Evolutionary conservation across 2,113 vertebrate genomes (phyloP).

Genomic region (Clarias magur): DNA sequence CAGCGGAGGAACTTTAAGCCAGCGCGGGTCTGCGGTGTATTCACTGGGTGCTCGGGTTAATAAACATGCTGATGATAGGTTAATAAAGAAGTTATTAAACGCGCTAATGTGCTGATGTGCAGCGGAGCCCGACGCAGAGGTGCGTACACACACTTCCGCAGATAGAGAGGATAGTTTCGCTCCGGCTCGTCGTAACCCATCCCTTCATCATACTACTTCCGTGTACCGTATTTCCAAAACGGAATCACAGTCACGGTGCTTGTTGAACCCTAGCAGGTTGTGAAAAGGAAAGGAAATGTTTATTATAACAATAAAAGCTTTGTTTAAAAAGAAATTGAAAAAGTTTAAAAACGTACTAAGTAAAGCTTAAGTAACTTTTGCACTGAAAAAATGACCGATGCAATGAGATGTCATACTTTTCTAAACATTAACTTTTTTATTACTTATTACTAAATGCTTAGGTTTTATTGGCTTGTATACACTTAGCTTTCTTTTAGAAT

Average conservation of each 20-base stretch:
- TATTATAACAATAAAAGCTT: neutral
- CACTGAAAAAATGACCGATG: too few relatives aligned
- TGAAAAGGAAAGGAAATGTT: neutral
- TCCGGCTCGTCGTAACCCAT: neutral
- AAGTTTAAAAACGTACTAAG: too few relatives aligned
- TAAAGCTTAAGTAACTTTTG: too few relatives aligned
- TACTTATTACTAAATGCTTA: too few relatives aligned
- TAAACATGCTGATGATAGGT: slow-evolving; percentile 18
- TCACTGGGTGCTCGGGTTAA: slow-evolving; percentile 21
- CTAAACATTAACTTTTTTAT: too few relatives aligned
- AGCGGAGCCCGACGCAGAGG: slow-evolving; percentile 12
- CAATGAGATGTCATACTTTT: too few relatives aligned
- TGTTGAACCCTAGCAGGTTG: neutral
- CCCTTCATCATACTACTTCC: neutral
- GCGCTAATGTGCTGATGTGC: slow-evolving; percentile 28
- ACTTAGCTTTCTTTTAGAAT: too few relatives aligned
- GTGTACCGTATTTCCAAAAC: too few relatives aligned
- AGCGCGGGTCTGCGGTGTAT: slow-evolving; percentile 1
- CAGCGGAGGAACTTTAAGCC: slow-evolving; percentile 22
- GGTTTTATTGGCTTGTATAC: too few relatives aligned
- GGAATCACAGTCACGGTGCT: neutral
- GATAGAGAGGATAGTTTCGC: too few relatives aligned
- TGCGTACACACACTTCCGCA: neutral
- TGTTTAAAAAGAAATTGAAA: neutral
- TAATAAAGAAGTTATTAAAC: slow-evolving; percentile 38